Evolutionary conservation across 2,797 vertebrate species (phyloP).

Genomic region (Loriculus beryllinus): DNA sequence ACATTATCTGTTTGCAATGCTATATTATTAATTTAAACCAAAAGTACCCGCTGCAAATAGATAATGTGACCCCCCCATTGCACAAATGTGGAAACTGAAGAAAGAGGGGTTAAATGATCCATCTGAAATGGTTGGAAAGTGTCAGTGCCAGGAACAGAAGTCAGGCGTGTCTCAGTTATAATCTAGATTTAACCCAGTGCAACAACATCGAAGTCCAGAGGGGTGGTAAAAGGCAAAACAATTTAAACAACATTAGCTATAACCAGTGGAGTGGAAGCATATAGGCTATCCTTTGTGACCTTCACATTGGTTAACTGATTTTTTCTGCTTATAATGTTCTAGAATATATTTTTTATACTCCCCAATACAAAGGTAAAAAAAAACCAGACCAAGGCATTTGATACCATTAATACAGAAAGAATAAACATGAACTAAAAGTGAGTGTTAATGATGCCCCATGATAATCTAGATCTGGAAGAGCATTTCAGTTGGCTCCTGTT

Average conservation of each 20-base stretch:
- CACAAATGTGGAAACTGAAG: neutral
- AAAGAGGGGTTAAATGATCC: neutral
- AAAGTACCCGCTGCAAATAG: neutral
- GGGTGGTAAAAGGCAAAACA: neutral
- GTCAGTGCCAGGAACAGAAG: neutral
- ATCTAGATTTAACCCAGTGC: neutral
- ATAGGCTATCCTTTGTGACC: neutral
- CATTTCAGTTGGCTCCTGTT: neutral
- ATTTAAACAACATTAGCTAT: neutral
- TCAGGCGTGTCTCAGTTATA: neutral
- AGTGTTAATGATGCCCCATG: neutral
- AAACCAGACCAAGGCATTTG: neutral
- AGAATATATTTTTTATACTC: neutral
- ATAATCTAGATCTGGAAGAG: neutral
- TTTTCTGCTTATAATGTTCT: neutral
- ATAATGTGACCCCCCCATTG: neutral
- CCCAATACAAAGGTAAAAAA: neutral
- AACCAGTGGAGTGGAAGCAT: neutral
- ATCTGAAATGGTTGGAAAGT: neutral
- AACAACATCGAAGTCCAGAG: accelerated
- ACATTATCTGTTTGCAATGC: neutral
- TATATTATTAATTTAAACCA: neutral
- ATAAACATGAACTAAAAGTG: neutral
- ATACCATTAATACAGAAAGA: neutral
- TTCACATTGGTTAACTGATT: neutral